A percentile compares a stretch with the other conserved stretches of the same genome.
These are phyloP conservation scores for Drosophila ogumai DNA, from an alignment of 1,140 invertebrate species.

Conservation along the genomic window DNA sequence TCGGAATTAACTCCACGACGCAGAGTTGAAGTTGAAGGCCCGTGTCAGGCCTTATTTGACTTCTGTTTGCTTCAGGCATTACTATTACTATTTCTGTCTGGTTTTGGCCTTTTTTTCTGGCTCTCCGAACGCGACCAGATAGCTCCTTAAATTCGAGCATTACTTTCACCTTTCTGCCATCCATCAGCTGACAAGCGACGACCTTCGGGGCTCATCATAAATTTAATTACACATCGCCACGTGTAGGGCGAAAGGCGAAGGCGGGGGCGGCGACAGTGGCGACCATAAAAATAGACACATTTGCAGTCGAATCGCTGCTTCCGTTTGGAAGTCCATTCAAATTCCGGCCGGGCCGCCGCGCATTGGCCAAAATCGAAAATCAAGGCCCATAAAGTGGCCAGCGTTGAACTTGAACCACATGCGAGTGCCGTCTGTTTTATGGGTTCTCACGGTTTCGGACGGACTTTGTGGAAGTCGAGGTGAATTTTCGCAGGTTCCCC, in stretches of 20 bases:
- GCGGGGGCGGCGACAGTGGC: slow-evolving; percentile 27
- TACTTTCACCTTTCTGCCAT: slow-evolving; percentile 47
- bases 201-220: slow-evolving; percentile 65
- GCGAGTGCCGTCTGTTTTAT: slow-evolving; percentile 32
- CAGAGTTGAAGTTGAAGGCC: slow-evolving; percentile 25
- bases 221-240: slow-evolving; percentile 50
- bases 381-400: slow-evolving; percentile 45
- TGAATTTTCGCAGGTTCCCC: slow-evolving; percentile 1
- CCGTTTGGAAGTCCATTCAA: slow-evolving; percentile 16
- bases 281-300: slow-evolving; percentile 66
- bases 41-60: slow-evolving; percentile 33
- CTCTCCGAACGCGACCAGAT: slow-evolving; percentile 7
- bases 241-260: background rate
- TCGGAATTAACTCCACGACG: slow-evolving; percentile 41
- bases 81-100: slow-evolving; percentile 3
- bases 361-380: slow-evolving; percentile 46
- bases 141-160: slow-evolving; percentile 38
- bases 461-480: background rate
- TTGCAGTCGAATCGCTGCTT: slow-evolving; percentile 46
- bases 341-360: slow-evolving; percentile 24
- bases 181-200: slow-evolving; percentile 34
- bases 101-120: background rate
- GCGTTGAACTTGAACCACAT: slow-evolving; percentile 55
- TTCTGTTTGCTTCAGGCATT: slow-evolving; percentile 11
- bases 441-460: slow-evolving; percentile 42